Conservation (phyloP, 2,797 vertebrate genomes). For the Etheostoma perlongum region DNA sequence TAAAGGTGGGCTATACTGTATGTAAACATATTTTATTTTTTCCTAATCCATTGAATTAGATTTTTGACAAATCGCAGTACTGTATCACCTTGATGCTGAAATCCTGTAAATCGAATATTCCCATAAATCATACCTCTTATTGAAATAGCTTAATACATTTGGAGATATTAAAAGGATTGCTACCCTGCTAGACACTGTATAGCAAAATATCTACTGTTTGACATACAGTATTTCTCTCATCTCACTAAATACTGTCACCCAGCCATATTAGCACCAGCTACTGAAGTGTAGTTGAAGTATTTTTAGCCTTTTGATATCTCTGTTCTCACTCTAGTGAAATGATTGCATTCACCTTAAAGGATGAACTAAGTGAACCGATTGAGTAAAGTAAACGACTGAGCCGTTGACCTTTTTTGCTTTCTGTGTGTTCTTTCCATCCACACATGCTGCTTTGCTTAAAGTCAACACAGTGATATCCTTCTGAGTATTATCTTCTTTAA, state of each 20-base stretch:
- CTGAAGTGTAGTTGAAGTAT: background rate
- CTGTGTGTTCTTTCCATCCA: constrained; percentile 50
- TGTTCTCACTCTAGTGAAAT: background rate
- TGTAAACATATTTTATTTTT: background rate
- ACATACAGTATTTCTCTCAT: background rate
- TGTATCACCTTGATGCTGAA: background rate
- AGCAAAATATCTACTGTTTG: background rate
- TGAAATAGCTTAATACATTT: background rate
- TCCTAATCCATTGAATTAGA: background rate
- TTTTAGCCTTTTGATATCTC: background rate
- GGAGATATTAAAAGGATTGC: background rate
- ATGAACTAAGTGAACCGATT: background rate
- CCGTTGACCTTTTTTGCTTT: constrained; percentile 25
- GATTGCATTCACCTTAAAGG: background rate
- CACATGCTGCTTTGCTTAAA: constrained; percentile 29
- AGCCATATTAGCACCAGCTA: background rate
- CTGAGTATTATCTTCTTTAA: constrained; percentile 22
- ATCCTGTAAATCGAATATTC: background rate
- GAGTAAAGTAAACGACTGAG: constrained; percentile 63
- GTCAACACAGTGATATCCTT: background rate
- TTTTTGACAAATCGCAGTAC: background rate
- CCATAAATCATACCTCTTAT: background rate
- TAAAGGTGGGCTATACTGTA: background rate
- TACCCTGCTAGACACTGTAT: background rate
- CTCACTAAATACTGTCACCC: background rate